A percentile compares a stretch with the other conserved stretches of the same genome.
These are phyloP conservation scores for Mythimna pallens DNA, from an alignment of 2,888 invertebrate species.

Conservation along the genomic window DNA sequence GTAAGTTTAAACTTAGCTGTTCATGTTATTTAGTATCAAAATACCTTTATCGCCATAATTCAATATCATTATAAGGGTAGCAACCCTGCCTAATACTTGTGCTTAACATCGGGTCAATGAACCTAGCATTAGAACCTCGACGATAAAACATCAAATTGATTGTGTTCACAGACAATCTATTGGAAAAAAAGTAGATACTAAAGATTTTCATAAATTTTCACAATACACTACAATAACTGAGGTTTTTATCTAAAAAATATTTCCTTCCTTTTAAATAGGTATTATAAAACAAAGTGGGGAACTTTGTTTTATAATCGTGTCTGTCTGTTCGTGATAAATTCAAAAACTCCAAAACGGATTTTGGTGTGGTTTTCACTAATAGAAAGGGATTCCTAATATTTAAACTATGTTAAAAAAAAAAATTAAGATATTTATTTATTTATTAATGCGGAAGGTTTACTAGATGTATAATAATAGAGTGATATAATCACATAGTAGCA, in stretches of 20 bases:
- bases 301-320: no score
- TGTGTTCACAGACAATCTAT: conserved; percentile 23
- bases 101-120: conserved; percentile 16
- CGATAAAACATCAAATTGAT: conserved; percentile 47
- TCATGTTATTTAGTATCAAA: conserved; percentile 12
- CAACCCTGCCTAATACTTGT: conserved; percentile 39
- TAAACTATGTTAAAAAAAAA: no score
- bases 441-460: no score
- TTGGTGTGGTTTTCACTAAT: background rate
- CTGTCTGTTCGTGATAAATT: no score
- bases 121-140: conserved; percentile 15
- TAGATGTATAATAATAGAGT: no score
- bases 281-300: no score
- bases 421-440: no score
- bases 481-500: no score
- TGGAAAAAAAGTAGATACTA: conserved; percentile 12
- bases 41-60: background rate
- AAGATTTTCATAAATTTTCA: background rate
- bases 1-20: conserved; percentile 8
- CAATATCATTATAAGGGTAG: conserved; percentile 27
- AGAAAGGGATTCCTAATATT: no score
- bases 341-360: no score
- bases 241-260: no score
- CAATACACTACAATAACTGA: background rate
- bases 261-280: no score